Base-by-base conservation (phyloP, 2,888 invertebrate species). In the Hipparchia sbordonii region DNA sequence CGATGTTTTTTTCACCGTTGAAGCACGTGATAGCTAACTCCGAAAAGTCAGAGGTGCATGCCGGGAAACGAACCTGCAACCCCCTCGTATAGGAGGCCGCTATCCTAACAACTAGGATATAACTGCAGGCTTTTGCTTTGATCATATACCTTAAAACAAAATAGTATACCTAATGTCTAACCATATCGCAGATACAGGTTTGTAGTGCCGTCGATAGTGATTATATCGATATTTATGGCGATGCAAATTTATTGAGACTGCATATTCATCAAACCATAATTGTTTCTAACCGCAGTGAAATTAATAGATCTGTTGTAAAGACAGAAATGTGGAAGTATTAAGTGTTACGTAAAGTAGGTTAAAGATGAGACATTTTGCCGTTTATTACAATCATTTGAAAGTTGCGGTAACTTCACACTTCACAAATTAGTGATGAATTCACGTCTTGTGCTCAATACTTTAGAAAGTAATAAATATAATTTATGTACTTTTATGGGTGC, bases 221-320 rank as follows among this genome's bases (percentile, higher is more conserved):
- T 48, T 77, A 84, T 86, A 82, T 87, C 85, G 85, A 88, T 88
- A 79, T 81, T 85, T 86, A 87, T 83, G 82, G 79, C 80, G 79
- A 80, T 81, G 82, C 77, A 83, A 85, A 86, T 85, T 84, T 81
- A 82, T 84, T 79, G 79, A 80, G 79, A 84, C 86, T 84, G 82
- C 86, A 86, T 86, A 87, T 87, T 86, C 82, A 84, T 85, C 79
- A 82, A 72, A 73, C 73, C 79, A 77, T 86, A 87, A 89, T 88
- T 86, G 85, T 87, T 86, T 84, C 77, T 80, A 79, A 78, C 78
- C 80, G 80, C 78, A 78, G 80, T 79, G 79, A 80, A 80, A 79
- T 82, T 81, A 77, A 81, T 79, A 60, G 59, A 68, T 59, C 65
- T 65, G 77, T 72, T 76, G 76, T 78, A 75, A 74, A 67, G 67